These are phyloP conservation scores for Leucoptera coffeella DNA, from an alignment of 2,888 invertebrate genomes.

Conservation along the genomic window DNA sequence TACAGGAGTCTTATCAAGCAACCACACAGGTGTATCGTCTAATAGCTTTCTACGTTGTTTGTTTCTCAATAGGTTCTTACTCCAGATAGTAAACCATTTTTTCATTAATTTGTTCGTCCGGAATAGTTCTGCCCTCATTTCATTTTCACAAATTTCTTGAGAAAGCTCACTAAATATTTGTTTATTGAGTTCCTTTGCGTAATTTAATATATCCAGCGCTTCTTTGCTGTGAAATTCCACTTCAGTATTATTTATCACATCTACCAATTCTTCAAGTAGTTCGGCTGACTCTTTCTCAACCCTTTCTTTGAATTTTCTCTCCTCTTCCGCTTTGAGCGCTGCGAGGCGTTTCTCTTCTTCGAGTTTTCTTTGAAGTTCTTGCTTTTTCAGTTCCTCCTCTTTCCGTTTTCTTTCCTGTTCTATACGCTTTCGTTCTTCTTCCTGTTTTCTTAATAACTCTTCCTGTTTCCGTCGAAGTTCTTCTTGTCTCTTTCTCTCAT, in stretches of 20 bases:
- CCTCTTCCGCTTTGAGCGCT: slow-evolving; percentile 21
- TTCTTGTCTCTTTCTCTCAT: slow-evolving; percentile 9
- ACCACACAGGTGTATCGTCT: slow-evolving; percentile 39
- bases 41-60: slow-evolving; percentile 24
- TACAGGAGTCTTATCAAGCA: slow-evolving; percentile 22
- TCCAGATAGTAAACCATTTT: slow-evolving; percentile 35
- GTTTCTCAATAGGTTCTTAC: slow-evolving; percentile 21
- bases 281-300: slow-evolving; percentile 26
- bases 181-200: slow-evolving; percentile 17
- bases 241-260: slow-evolving; percentile 21
- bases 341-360: slow-evolving; percentile 22
- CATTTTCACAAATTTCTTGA: slow-evolving; percentile 21
- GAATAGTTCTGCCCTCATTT: slow-evolving; percentile 29
- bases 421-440: slow-evolving; percentile 21
- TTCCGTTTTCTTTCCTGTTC: slow-evolving; percentile 11
- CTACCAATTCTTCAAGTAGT: slow-evolving; percentile 20
- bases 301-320: slow-evolving; percentile 21
- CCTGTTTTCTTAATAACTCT: slow-evolving; percentile 14
- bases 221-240: slow-evolving; percentile 16
- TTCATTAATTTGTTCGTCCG: slow-evolving; percentile 22
- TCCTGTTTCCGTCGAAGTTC: slow-evolving; percentile 8
- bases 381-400: slow-evolving; percentile 8
- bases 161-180: slow-evolving; percentile 21
- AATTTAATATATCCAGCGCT: slow-evolving; percentile 20
- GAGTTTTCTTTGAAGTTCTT: slow-evolving; percentile 12